These are phyloP conservation scores for Andrena bicolor DNA, from an alignment of 2,888 invertebrate species.

Conservation along the genomic window DNA sequence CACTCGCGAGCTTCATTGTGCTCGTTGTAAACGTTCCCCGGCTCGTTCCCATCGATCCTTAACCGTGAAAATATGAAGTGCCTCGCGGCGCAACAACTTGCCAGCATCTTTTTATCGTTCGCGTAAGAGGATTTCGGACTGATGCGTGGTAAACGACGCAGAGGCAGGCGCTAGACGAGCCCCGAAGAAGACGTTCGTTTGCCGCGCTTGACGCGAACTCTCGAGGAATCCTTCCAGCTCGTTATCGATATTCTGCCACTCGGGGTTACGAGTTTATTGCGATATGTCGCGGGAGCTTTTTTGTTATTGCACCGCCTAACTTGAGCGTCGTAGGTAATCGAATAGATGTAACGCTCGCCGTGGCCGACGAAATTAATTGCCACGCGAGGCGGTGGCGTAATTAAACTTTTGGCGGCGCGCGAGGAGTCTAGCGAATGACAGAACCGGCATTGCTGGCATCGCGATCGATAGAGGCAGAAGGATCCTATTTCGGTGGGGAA, in stretches of 20 bases:
- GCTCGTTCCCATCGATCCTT: slow-evolving; percentile 60
- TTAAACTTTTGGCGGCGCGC: slow-evolving; percentile 31
- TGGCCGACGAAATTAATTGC: slow-evolving; percentile 31
- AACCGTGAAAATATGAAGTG: slow-evolving; percentile 46
- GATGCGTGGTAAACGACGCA: slow-evolving; percentile 34
- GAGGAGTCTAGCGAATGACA: background rate
- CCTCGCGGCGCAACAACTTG: slow-evolving; percentile 32
- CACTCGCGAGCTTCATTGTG: background rate
- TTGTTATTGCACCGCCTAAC: background rate
- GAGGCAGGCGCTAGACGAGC: background rate
- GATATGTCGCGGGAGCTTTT: background rate
- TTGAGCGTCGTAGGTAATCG: slow-evolving; percentile 3
- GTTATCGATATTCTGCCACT: background rate
- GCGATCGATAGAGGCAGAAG: slow-evolving; percentile 36
- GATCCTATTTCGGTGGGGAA: slow-evolving; percentile 6
- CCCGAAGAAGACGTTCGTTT: background rate
- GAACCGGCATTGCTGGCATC: background rate
- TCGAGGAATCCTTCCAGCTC: background rate
- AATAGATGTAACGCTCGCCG: slow-evolving; percentile 17
- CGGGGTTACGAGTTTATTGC: no score
- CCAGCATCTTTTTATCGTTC: slow-evolving; percentile 50
- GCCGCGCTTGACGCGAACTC: background rate
- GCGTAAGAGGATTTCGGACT: slow-evolving; percentile 38
- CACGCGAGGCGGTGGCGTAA: slow-evolving; percentile 20
- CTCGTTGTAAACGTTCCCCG: slow-evolving; percentile 33